Conservation (phyloP, 2,888 invertebrate species). For the Archaeoteleia sp. region DNA sequence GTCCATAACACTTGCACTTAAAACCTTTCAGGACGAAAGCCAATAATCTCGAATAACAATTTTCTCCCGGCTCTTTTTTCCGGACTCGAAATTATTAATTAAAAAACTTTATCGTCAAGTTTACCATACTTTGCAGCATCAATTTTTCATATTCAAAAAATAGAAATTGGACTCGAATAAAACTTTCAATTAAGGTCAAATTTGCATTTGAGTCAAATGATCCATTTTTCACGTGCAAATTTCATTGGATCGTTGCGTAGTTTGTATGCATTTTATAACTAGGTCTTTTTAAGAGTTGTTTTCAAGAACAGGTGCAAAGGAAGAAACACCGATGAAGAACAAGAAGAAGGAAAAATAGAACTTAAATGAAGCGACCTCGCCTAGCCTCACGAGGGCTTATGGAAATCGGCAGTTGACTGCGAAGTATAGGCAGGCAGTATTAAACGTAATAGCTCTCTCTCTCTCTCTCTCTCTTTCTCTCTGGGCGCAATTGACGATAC, state of each 20-base stretch:
- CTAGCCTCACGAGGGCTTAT: constrained; percentile 48
- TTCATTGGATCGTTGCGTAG: no score
- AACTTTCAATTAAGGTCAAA: no score
- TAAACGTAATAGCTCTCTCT: constrained; percentile 68
- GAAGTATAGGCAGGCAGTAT: constrained; percentile 61
- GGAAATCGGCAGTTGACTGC: constrained; percentile 59
- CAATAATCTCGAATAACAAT: neutral
- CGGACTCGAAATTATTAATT: constrained; percentile 11
- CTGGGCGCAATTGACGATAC: constrained; percentile 71
- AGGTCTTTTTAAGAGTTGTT: no score
- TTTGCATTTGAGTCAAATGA: no score
- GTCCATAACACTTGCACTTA: constrained; percentile 43
- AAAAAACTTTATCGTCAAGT: neutral
- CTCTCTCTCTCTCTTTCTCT: no score
- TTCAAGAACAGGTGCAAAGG: constrained; percentile 12
- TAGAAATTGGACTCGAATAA: no score
- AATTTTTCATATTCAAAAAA: no score
- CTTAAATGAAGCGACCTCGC: neutral
- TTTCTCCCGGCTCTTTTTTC: constrained; percentile 11
- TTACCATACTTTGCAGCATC: no score
- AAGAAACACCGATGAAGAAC: constrained; percentile 17
- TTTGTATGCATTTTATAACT: no score
- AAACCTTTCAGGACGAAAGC: constrained; percentile 2
- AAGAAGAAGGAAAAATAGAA: constrained; percentile 2
- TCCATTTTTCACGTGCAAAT: no score